These are phyloP conservation scores for Torymus aiolomorphi DNA, from an alignment of 2,888 invertebrate species.

Conservation along the genomic window DNA sequence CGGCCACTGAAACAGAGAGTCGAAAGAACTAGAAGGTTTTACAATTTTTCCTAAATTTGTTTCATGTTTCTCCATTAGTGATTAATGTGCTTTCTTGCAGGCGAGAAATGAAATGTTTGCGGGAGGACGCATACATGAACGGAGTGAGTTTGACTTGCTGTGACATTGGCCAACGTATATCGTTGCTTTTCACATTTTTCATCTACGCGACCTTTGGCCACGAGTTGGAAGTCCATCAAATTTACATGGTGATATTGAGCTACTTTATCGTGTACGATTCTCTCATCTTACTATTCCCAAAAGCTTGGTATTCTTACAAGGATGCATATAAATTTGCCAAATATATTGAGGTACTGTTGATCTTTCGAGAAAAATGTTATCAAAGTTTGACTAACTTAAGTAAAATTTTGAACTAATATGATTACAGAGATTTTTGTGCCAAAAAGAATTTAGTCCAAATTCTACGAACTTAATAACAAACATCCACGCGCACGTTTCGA, in stretches of 20 bases:
- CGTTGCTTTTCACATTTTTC: conserved; percentile 87
- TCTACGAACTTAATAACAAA: conserved; percentile 45
- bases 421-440: conserved; percentile 76
- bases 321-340: conserved; percentile 81
- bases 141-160: conserved; percentile 80
- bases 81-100: conserved; percentile 71
- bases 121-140: conserved; percentile 78
- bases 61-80: no score
- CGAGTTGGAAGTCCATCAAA: conserved; percentile 79
- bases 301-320: conserved; percentile 79
- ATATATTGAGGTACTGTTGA: conserved; percentile 78
- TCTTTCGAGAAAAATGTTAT: no score
- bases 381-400: background rate
- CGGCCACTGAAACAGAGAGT: conserved; percentile 85
- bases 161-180: conserved; percentile 83
- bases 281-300: conserved; percentile 81
- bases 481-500: conserved; percentile 70
- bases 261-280: conserved; percentile 84
- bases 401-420: background rate
- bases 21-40: conserved; percentile 81
- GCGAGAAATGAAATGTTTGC: conserved; percentile 81
- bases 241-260: conserved; percentile 86
- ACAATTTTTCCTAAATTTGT: conserved; percentile 42
- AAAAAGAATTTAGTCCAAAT: conserved; percentile 77
- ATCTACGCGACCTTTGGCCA: conserved; percentile 82